phyloP scores from a whole-genome alignment of 1,140 invertebrate genomes.

The Phthorimaea operculella region DNA sequence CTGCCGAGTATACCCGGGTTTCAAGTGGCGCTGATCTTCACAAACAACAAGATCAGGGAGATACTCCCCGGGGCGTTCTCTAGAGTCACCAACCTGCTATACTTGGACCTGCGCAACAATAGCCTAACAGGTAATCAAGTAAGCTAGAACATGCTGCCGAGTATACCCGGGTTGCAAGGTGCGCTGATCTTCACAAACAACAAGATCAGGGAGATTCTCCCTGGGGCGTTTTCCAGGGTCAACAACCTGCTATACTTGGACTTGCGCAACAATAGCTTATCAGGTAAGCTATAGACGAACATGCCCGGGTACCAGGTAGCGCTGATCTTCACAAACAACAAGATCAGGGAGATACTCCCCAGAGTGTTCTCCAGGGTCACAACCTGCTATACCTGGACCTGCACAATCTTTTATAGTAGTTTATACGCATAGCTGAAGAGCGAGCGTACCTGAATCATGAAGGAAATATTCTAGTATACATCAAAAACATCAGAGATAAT shows the following conservation, averaged over 20 bases:
- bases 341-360: conserved; percentile 69
- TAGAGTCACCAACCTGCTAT: conserved; percentile 72
- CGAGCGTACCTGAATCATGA: too few species aligned
- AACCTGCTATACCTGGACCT: conserved; percentile 76
- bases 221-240: conserved; percentile 73
- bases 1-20: conserved; percentile 37
- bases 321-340: conserved; percentile 52
- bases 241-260: conserved; percentile 76
- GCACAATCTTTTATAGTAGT: too few species aligned
- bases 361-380: conserved; percentile 73
- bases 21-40: conserved; percentile 29
- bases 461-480: too few species aligned
- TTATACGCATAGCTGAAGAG: too few species aligned
- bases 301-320: conserved; percentile 29
- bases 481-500: too few species aligned
- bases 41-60: conserved; percentile 64
- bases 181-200: conserved; percentile 53
- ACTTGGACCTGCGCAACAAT: conserved; percentile 80
- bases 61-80: conserved; percentile 74
- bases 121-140: conserved; percentile 67
- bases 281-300: conserved; percentile 60
- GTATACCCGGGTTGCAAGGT: conserved; percentile 28
- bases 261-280: conserved; percentile 76
- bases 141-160: conserved; percentile 30
- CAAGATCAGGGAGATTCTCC: conserved; percentile 69